These are phyloP conservation scores for Hymenochirus boettgeri DNA, from an alignment of 2,113 vertebrate genomes.

Conservation along the genomic window DNA sequence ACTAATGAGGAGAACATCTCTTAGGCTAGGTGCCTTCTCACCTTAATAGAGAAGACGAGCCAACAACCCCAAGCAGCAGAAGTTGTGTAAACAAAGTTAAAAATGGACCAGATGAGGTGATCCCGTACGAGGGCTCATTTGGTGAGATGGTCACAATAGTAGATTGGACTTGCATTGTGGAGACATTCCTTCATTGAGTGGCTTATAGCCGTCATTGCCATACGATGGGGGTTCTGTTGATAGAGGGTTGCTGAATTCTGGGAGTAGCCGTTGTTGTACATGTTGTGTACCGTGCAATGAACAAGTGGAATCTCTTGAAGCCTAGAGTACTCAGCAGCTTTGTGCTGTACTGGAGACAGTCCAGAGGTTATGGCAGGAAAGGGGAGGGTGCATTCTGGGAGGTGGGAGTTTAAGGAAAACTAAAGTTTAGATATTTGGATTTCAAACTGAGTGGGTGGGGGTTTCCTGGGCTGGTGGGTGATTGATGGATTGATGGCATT, in stretches of 20 bases:
- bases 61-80: constrained; percentile 80
- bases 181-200: accelerated
- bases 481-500: too few species aligned
- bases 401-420: too few species aligned
- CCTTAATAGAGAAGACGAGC: constrained; percentile 86
- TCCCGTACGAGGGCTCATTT: constrained; percentile 58
- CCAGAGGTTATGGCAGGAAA: too few species aligned
- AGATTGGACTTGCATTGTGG: constrained; percentile 4
- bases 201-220: constrained; percentile 21
- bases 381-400: too few species aligned
- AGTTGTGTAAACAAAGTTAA: constrained; percentile 71
- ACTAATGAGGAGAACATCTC: too few species aligned
- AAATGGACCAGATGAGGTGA: constrained; percentile 77
- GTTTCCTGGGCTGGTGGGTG: too few species aligned
- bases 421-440: too few species aligned
- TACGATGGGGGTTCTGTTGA: background rate
- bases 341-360: too few species aligned
- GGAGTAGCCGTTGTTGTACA: background rate
- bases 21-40: constrained; percentile 52
- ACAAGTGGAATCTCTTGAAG: too few species aligned
- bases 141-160: constrained; percentile 57
- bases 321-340: too few species aligned
- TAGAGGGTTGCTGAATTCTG: background rate
- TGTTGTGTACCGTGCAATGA: too few species aligned
- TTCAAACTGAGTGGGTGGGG: too few species aligned